Percentiles rank a stretch among this genome's conserved stretches.
These are phyloP conservation scores for Desmophyllum pertusum DNA, from an alignment of 92 coral and sea anemone species.

Conservation along the genomic window DNA sequence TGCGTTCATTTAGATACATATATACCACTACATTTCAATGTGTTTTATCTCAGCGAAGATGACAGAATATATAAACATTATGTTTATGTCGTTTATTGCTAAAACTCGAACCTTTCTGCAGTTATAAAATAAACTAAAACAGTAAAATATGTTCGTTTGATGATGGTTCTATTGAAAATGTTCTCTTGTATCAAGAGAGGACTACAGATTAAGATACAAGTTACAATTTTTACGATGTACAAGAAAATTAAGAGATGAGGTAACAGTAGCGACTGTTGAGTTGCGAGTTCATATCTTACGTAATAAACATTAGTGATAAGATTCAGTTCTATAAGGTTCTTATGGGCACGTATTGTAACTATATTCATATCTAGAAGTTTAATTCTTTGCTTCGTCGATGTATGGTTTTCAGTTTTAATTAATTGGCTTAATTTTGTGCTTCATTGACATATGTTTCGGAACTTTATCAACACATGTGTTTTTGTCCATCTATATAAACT, in stretches of 20 bases:
- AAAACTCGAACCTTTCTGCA: not conserved
- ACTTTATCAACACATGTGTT: too few relatives aligned
- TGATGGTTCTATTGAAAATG: too few relatives aligned
- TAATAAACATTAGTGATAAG: not conserved
- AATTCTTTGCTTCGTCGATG: not conserved
- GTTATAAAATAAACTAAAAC: not conserved
- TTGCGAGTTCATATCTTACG: not conserved
- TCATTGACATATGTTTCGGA: not conserved
- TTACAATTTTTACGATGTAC: not conserved
- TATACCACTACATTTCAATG: not conserved
- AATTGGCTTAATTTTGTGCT: constrained; percentile 13
- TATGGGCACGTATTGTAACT: not conserved
- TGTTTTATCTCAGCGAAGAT: not conserved
- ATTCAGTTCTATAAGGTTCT: not conserved
- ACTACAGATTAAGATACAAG: not conserved
- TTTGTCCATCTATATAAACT: not conserved
- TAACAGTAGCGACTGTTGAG: not conserved
- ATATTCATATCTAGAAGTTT: not conserved
- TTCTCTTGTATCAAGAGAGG: too few relatives aligned
- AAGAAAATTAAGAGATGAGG: not conserved
- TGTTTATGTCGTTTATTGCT: not conserved
- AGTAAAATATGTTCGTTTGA: not conserved
- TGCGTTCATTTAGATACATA: not conserved
- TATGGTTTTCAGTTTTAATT: not conserved
- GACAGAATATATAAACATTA: not conserved